These are phyloP conservation scores for Sphaeramia orbicularis DNA, from an alignment of 2,797 vertebrate species.

Conservation along the genomic window DNA sequence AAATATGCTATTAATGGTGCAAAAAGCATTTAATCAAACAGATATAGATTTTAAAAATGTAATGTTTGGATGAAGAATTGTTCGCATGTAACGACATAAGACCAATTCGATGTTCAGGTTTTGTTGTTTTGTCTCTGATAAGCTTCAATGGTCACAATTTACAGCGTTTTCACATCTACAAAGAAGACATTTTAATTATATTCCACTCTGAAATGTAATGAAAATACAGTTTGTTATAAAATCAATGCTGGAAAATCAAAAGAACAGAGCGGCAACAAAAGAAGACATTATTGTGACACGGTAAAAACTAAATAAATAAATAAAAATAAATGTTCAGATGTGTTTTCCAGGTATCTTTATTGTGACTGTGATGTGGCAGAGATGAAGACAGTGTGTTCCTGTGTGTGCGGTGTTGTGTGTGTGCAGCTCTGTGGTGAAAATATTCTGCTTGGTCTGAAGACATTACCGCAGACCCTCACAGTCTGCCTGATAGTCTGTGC, in stretches of 20 bases:
- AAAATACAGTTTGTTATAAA: not conserved
- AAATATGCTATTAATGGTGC: too few relatives aligned
- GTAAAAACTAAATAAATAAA: not conserved
- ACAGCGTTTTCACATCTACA: not conserved
- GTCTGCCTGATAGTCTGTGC: constrained; percentile 85
- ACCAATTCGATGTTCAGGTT: not conserved
- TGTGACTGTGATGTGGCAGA: constrained; percentile 29
- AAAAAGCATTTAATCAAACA: not conserved
- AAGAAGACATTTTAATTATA: not conserved
- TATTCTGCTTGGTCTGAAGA: constrained; percentile 80
- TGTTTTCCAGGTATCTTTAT: constrained; percentile 31
- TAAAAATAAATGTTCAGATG: not conserved
- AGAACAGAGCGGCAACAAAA: constrained; percentile 3
- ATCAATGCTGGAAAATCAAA: not conserved
- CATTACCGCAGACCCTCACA: constrained; percentile 82
- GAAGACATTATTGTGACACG: not conserved
- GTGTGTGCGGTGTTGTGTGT: constrained; percentile 10
- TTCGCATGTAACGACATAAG: not conserved
- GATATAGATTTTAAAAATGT: not conserved
- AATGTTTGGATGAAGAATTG: not conserved
- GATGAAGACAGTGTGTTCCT: constrained; percentile 27
- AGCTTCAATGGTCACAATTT: not conserved
- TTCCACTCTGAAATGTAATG: not conserved
- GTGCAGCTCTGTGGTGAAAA: constrained; percentile 59
- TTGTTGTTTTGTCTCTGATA: constrained; percentile 1